Evolutionary conservation across 1,140 invertebrate species (phyloP), one percentile per base, ranked within the genome.

Genomic region (Macrosteles quadrilineatus): DNA sequence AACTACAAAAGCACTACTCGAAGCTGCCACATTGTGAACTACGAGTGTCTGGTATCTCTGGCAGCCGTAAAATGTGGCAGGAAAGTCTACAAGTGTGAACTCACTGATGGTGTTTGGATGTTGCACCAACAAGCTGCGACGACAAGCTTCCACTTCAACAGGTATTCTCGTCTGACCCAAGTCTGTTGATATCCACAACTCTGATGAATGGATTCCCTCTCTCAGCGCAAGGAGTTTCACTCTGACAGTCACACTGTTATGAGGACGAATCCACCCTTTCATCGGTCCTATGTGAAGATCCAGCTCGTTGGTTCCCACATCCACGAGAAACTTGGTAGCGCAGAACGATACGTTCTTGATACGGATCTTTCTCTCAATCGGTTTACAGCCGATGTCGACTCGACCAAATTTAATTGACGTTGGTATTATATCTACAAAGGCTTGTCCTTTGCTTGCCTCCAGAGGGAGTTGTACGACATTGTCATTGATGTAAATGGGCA

Each of bases 11-110:
- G 40, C 17, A 27, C 63, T 66, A 17, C 1, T 25, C 2, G 63
- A 23, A 43, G 63, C 31, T 23, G 63, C 63, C 63, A 66, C 45
- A 25, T 66, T 66, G 27, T 66, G 45, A 19, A 66, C 36, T 3
- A 66, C 36, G 6, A 66, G 32, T 19, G 63, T 66, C 17, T 66
- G 32, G 40, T 66, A 43, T 1, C 63, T n/a, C 1, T 31, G n/a
- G n/a, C 32, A 66, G 1, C 63, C 63, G 21, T 25, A 66, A 21
- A 43, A 43, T 1, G 63, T 66, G n/a, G 19, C 14, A 6, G 32
- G 31, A 30, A 66, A 66, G 4, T 66, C 63, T 1, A 66, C 23
- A 2, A 66, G 36, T 23, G 63, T 66, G 25, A 66, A 66, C 4
- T 66, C 63, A 27, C 63, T 43, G 21, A 31, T 66, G 9, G 29